Percentiles rank a stretch among this genome's conserved stretches.
Conservation (phyloP, 2,113 vertebrate species). For the Ciconia stormi region DNA sequence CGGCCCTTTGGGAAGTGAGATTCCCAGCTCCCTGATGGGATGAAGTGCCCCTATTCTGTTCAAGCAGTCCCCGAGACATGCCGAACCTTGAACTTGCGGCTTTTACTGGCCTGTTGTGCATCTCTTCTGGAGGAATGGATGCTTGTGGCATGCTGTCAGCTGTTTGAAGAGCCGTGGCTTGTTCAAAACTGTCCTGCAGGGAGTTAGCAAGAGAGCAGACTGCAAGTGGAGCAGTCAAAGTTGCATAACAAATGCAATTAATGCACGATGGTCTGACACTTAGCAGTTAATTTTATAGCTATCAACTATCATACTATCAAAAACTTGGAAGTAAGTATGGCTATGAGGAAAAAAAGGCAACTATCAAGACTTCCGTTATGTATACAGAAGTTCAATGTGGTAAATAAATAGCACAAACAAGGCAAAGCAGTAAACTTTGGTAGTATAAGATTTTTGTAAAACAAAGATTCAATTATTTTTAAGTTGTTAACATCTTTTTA, state of each 20-base stretch:
- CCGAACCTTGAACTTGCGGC: background rate
- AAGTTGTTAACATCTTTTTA: background rate
- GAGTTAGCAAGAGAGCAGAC: background rate
- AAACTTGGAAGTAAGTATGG: background rate
- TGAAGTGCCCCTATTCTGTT: background rate
- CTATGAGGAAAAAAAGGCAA: background rate
- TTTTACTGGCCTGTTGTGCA: background rate
- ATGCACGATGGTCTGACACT: background rate
- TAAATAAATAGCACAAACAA: background rate
- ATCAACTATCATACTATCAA: background rate
- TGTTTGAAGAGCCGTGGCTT: accelerated
- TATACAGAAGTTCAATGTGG: background rate
- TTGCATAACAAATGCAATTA: background rate
- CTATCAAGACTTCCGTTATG: background rate
- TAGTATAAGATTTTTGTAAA: background rate
- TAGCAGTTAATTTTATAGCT: background rate
- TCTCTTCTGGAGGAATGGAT: background rate
- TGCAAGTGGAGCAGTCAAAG: background rate
- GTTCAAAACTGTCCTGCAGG: background rate
- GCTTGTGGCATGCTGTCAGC: background rate
- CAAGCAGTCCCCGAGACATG: background rate
- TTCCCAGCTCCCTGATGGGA: background rate
- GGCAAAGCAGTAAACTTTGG: background rate
- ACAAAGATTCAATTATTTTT: background rate
- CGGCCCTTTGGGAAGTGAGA: background rate